A percentile compares a stretch with the other conserved stretches of the same genome.
phyloP scores from a whole-genome alignment of 2,113 vertebrate genomes.

The Diphyllodes magnificus region DNA sequence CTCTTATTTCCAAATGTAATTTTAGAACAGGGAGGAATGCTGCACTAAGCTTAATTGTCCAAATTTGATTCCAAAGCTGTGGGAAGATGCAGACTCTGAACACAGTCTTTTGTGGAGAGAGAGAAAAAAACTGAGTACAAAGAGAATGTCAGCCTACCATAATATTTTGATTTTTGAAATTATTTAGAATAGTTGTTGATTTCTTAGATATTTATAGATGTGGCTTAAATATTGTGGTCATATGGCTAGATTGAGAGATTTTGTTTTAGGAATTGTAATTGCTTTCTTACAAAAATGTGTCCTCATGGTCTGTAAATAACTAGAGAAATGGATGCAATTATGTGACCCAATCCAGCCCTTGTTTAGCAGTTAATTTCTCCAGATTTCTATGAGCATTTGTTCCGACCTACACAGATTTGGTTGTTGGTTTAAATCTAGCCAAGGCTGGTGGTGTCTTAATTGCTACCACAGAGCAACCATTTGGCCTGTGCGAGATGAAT shows the following conservation, averaged over 20 bases:
- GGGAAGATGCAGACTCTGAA: not conserved
- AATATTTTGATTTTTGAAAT: not conserved
- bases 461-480: slow-evolving; percentile 59
- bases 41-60: not conserved
- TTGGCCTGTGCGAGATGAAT: slow-evolving; percentile 45
- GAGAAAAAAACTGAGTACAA: not conserved
- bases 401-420: slow-evolving; percentile 34
- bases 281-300: not conserved
- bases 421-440: slow-evolving; percentile 60
- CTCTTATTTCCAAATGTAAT: not conserved
- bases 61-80: not conserved
- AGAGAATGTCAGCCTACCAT: not conserved
- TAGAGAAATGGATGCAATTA: not conserved
- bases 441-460: slow-evolving; percentile 62
- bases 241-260: not conserved
- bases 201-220: not conserved
- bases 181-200: not conserved
- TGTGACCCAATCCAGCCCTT: not conserved
- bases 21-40: not conserved
- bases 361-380: slow-evolving; percentile 23
- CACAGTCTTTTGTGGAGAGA: not conserved
- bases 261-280: not conserved
- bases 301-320: not conserved
- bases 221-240: not conserved
- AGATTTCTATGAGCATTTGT: slow-evolving; percentile 39